These are phyloP conservation scores for Aldrovandia affinis DNA, from an alignment of 2,797 vertebrate species.

Conservation along the genomic window DNA sequence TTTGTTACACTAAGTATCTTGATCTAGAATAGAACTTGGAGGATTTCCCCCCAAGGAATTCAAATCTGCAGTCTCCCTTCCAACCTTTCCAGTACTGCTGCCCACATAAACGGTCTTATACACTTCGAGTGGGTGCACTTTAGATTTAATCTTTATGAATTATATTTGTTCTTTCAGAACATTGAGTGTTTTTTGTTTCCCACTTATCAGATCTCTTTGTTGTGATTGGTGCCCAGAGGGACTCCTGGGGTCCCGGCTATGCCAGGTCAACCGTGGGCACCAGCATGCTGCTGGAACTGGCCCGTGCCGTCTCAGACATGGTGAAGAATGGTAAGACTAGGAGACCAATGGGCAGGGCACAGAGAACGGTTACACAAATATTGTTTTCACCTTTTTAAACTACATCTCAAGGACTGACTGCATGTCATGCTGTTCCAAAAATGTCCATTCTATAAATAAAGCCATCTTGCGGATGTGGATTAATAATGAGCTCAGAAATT, in stretches of 20 bases:
- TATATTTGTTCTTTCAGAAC: background rate
- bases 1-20: background rate
- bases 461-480: background rate
- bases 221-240: constrained; percentile 91
- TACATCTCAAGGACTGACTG: too few relatives aligned
- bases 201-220: constrained; percentile 81
- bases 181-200: background rate
- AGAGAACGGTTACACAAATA: too few relatives aligned
- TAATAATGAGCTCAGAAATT: background rate
- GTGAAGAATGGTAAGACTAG: constrained; percentile 76
- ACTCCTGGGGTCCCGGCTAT: constrained; percentile 81
- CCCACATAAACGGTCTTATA: background rate
- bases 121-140: background rate
- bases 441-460: background rate
- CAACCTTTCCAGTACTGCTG: background rate
- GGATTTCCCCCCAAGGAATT: background rate
- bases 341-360: background rate
- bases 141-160: background rate
- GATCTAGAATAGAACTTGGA: background rate
- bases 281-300: constrained; percentile 83
- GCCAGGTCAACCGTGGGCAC: constrained; percentile 86
- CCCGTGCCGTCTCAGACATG: constrained; percentile 73
- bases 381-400: too few relatives aligned
- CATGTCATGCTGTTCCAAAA: background rate
- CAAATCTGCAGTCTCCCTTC: background rate